Conservation (phyloP, 2,888 invertebrate species). For the Eudemis profundana region DNA sequence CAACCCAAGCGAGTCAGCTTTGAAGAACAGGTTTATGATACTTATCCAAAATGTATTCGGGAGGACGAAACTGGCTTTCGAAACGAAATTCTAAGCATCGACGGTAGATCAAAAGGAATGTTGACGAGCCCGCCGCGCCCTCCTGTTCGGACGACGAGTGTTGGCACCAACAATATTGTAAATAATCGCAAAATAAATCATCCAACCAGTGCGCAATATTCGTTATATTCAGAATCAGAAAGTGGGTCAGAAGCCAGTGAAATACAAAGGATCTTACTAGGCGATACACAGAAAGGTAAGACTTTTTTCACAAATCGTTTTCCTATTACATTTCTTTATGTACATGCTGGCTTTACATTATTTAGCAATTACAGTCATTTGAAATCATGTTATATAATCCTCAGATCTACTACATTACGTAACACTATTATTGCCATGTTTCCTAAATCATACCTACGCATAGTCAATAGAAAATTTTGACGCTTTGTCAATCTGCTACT, state of each 20-base stretch:
- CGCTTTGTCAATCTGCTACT: too few species aligned
- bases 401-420: too few species aligned
- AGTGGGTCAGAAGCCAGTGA: slow-evolving; percentile 90
- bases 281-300: slow-evolving; percentile 57
- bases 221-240: slow-evolving; percentile 86
- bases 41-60: neutral
- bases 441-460: too few species aligned
- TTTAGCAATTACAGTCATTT: too few species aligned
- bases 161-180: slow-evolving; percentile 54
- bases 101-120: slow-evolving; percentile 48
- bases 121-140: slow-evolving; percentile 65
- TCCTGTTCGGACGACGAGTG: slow-evolving; percentile 74
- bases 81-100: slow-evolving; percentile 40
- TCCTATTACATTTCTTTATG: too few species aligned
- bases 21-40: slow-evolving; percentile 54
- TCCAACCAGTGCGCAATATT: slow-evolving; percentile 53
- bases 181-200: slow-evolving; percentile 56
- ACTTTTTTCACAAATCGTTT: neutral
- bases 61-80: neutral
- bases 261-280: slow-evolving; percentile 86
- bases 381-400: too few species aligned
- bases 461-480: too few species aligned
- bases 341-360: too few species aligned
- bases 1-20: slow-evolving; percentile 69
- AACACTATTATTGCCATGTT: too few species aligned